Base-by-base conservation (phyloP, 2,888 invertebrate species). In the Myopa tessellatipennis region DNA sequence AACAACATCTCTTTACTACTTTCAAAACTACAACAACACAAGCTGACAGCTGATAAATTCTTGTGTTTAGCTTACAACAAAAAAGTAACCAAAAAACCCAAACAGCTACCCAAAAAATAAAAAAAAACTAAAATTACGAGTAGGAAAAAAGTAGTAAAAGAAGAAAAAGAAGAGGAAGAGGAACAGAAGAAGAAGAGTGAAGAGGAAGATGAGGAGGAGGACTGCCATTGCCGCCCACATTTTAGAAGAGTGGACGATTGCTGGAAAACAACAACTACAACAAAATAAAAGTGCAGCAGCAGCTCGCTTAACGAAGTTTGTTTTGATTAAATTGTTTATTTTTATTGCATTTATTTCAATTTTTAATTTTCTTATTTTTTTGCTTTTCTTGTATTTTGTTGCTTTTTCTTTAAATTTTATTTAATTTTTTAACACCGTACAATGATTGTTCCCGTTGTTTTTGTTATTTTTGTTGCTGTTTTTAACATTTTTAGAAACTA, bases 311-410 rank as follows among this genome's bases (percentile, higher is more conserved):
- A 67, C 74, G 68, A 68, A 68, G 65, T 75, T 58, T 58, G 58
- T 75, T 60, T 68, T 68, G 55, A 75, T 75, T 68, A 68, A 75
- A 75, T 40, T 50, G 50, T 45, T 45, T 45, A 63, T 52, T n/a
- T 34, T 45, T 63, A 74, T 63, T 74, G 63, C 50, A 40, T 26
- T 26, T 26, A 26, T 34, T 61, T 34, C 36, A 58, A 2, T 26
- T 45, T 45, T 45, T 12, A 72, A 18, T 40, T 10, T 52, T 63
- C n/a, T 63, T 52, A 4, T 60, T 10, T 58, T 60, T 63, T 26
- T 14, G 50, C 50, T 16, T 63, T 60, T 38, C 5, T 3, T n/a
- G 4, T 68, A 7, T 45, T 45, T 68, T 45, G 45, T 18, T n/a
- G 68, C 40, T 45, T 45, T 45, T 45, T 45, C 45, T 45, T 45